These are phyloP conservation scores for Chlorocebus sabaeus DNA, from an alignment of 2,113 vertebrate species.

Conservation along the genomic window DNA sequence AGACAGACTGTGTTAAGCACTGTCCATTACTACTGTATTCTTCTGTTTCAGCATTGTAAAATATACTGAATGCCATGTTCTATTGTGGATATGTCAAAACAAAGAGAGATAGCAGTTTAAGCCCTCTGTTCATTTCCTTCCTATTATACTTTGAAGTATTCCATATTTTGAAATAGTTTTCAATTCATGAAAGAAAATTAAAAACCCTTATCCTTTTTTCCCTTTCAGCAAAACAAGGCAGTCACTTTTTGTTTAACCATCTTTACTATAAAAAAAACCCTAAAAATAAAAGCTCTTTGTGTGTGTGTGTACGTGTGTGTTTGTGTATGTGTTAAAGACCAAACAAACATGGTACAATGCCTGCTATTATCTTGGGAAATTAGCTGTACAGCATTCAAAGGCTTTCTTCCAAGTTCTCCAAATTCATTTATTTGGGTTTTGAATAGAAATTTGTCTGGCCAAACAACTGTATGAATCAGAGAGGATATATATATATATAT, in stretches of 20 bases:
- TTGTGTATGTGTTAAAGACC: constrained; percentile 34
- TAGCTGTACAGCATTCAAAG: constrained; percentile 54
- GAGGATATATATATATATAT: neutral
- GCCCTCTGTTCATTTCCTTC: constrained; percentile 66
- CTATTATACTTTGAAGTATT: constrained; percentile 62
- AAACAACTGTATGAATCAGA: constrained; percentile 1
- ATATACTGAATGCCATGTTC: constrained; percentile 67
- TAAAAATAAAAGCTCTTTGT: constrained; percentile 51
- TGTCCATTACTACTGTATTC: constrained; percentile 72
- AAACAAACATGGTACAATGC: constrained; percentile 37
- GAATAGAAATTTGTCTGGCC: constrained; percentile 50
- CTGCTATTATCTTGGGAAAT: constrained; percentile 66
- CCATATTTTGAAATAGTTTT: constrained; percentile 55
- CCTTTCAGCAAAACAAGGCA: constrained; percentile 48
- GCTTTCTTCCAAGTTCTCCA: constrained; percentile 37
- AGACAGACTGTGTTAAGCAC: constrained; percentile 62
- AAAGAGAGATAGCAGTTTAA: constrained; percentile 60
- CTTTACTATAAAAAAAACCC: neutral
- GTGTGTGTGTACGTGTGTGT: constrained; percentile 28
- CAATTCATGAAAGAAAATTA: constrained; percentile 67
- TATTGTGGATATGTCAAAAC: constrained; percentile 65
- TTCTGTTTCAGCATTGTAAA: constrained; percentile 71
- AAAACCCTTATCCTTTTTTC: constrained; percentile 41
- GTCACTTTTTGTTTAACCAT: constrained; percentile 58
- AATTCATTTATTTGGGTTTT: constrained; percentile 51